Conservation (phyloP, 2,797 vertebrate species). For the Sebastes steindachneri region DNA sequence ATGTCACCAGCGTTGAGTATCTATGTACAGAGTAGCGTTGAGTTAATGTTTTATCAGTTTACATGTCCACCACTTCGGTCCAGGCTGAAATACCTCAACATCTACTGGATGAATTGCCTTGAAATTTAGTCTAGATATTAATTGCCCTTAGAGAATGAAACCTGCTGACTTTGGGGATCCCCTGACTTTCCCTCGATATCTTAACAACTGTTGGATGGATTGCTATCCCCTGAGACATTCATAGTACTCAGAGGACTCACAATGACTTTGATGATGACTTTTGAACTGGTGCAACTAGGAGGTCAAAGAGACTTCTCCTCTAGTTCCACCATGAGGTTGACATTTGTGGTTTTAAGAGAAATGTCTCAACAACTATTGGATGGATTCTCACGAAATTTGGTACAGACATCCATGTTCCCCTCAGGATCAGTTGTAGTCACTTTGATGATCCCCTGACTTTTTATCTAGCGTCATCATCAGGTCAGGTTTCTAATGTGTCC, state of each 20-base stretch:
- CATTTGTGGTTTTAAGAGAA: not conserved
- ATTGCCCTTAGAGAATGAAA: not conserved
- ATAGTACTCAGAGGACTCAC: not conserved
- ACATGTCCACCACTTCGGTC: not conserved
- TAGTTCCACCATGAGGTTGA: not conserved
- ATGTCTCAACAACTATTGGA: not conserved
- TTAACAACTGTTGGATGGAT: too few relatives aligned
- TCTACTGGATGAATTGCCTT: not conserved
- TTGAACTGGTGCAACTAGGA: too few relatives aligned
- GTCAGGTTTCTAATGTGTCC: not conserved
- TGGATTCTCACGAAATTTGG: not conserved
- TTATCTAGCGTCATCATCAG: not conserved
- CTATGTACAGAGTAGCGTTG: not conserved
- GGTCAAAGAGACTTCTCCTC: not conserved
- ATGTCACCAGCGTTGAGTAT: not conserved
- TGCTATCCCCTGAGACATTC: fast-evolving
- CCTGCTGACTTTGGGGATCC: not conserved
- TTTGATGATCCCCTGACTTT: not conserved
- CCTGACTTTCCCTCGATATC: not conserved
- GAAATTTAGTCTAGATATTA: not conserved
- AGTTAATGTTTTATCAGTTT: not conserved
- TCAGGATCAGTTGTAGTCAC: not conserved
- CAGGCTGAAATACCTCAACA: not conserved
- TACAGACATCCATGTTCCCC: not conserved
- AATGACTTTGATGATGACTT: not conserved